These are phyloP conservation scores for Plumapathes pennacea DNA, from an alignment of 92 coral and sea anemone genomes.

Conservation along the genomic window DNA sequence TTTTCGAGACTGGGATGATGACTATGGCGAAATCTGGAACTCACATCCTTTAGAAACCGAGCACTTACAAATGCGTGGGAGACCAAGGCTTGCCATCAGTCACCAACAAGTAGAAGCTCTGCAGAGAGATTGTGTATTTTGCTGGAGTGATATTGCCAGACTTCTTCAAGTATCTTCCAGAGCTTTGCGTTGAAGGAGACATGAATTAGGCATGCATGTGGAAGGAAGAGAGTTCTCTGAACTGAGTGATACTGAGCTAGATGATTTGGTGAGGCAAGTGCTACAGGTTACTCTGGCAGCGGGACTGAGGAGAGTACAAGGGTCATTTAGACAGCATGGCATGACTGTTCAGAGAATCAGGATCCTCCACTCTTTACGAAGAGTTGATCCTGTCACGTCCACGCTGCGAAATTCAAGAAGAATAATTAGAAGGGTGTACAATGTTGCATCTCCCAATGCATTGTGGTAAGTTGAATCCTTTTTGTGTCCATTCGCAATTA, in stretches of 20 bases:
- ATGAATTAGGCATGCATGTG: constrained; percentile 41
- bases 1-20: neutral
- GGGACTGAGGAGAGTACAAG: constrained; percentile 62
- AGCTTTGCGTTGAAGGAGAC: constrained; percentile 36
- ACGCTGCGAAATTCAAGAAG: constrained; percentile 54
- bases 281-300: constrained; percentile 44
- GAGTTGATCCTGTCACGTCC: constrained; percentile 66
- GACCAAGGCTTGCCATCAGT: constrained; percentile 29
- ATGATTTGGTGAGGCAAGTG: constrained; percentile 18
- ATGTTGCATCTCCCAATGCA: constrained; percentile 53
- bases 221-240: constrained; percentile 41
- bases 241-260: constrained; percentile 45
- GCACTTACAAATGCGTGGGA: constrained; percentile 11
- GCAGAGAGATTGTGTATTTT: constrained; percentile 21
- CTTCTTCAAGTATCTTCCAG: constrained; percentile 31
- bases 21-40: neutral
- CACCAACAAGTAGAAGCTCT: constrained; percentile 31
- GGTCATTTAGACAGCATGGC: constrained; percentile 31
- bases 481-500: no score
- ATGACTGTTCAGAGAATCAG: constrained; percentile 40
- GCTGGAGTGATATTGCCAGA: constrained; percentile 41
- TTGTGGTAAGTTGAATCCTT: constrained; percentile 65
- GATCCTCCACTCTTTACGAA: constrained; percentile 48
- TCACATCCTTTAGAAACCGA: constrained; percentile 7
- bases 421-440: constrained; percentile 52